Conservation (phyloP, 2,888 invertebrate species). For the Spisula subtruncata region DNA sequence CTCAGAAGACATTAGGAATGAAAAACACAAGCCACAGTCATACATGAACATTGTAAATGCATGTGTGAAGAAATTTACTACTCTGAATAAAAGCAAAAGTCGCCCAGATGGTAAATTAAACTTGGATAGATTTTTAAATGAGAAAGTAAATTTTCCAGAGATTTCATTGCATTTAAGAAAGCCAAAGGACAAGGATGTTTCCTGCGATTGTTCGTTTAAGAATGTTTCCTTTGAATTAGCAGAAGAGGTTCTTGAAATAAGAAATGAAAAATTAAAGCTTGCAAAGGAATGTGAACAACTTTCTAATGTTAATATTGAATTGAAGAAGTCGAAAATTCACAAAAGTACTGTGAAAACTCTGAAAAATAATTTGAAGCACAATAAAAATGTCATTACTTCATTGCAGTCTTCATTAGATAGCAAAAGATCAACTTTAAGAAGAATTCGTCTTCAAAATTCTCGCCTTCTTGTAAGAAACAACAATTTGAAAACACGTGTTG, state of each 20-base stretch:
- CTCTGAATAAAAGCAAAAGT: too few species aligned
- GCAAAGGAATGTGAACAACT: background rate
- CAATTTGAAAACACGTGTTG: background rate
- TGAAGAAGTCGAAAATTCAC: background rate
- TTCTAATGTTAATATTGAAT: constrained; percentile 29
- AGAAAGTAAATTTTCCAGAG: constrained; percentile 4
- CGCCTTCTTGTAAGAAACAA: background rate
- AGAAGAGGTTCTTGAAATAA: background rate
- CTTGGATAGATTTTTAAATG: background rate
- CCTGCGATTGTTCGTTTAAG: background rate
- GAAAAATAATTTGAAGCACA: background rate
- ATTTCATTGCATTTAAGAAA: background rate
- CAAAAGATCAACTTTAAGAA: constrained; percentile 20
- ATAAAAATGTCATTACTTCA: background rate
- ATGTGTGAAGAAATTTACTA: too few species aligned
- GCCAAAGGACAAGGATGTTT: background rate
- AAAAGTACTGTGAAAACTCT: too few species aligned
- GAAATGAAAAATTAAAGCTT: constrained; percentile 13
- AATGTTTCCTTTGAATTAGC: constrained; percentile 17
- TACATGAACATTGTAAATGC: too few species aligned
- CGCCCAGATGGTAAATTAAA: too few species aligned
- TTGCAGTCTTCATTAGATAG: background rate
- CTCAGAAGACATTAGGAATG: too few species aligned
- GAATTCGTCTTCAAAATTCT: background rate
- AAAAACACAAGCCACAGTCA: too few species aligned